A percentile compares a stretch with the other conserved stretches of the same genome.
These are phyloP conservation scores for Acromyrmex charruanus DNA, from an alignment of 1,140 invertebrate genomes.

Conservation along the genomic window DNA sequence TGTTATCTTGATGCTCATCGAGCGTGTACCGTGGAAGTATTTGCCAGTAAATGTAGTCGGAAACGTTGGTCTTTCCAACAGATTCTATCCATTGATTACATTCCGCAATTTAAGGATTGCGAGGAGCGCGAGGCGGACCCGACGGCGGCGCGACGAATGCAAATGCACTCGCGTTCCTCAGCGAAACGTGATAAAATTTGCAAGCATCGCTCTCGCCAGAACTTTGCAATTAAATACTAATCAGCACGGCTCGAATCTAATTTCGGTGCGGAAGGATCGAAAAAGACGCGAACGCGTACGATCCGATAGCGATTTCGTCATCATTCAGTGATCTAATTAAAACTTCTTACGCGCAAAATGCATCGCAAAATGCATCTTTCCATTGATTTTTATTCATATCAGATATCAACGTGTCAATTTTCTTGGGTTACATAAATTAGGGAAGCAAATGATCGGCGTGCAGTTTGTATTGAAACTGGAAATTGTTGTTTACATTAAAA, in stretches of 20 bases:
- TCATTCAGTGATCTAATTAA: conserved; percentile 25
- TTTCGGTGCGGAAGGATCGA: conserved; percentile 46
- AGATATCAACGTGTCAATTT: conserved; percentile 3
- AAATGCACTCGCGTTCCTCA: conserved; percentile 60
- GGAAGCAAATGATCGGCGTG: too few relatives aligned
- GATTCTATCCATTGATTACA: conserved; percentile 61
- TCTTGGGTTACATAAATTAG: background rate
- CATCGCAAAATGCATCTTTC: too few relatives aligned
- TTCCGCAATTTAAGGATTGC: conserved; percentile 63
- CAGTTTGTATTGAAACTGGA: too few relatives aligned
- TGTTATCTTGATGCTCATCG: conserved; percentile 21
- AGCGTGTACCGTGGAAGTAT: background rate
- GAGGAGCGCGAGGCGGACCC: conserved; percentile 42
- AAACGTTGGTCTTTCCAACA: conserved; percentile 42
- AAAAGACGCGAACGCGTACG: conserved; percentile 25
- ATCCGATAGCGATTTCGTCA: background rate
- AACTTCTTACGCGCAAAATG: conserved; percentile 13
- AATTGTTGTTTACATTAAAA: too few relatives aligned
- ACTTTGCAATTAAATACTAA: conserved; percentile 65
- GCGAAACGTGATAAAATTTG: conserved; percentile 62
- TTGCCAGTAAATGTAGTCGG: conserved; percentile 14
- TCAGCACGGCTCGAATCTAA: conserved; percentile 52
- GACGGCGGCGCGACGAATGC: conserved; percentile 57
- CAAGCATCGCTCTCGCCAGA: conserved; percentile 55
- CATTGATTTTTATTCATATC: background rate